Base-by-base conservation (phyloP, 2,888 invertebrate species). In the Alcis repandata region DNA sequence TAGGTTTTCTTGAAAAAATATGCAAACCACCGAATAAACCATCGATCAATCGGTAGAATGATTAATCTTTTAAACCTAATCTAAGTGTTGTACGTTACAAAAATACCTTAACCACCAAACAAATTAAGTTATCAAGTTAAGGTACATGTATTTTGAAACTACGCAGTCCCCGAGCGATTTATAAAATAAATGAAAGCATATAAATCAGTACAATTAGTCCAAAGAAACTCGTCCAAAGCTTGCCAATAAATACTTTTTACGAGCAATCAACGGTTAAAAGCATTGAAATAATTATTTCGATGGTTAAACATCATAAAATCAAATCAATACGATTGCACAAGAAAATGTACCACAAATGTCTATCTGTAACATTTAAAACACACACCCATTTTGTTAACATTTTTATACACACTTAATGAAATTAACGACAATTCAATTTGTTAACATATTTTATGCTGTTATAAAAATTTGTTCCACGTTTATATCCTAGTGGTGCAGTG, bases 381-480 rank as follows among this genome's bases (percentile, higher is more conserved):
- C 51, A 68, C 61, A 64, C 62, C 59, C 48, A 60, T 61, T 63
- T 68, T 61, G 61, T 70, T 63, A 70, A 52, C 53, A 57, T 63
- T 27, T 49, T 49, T 59, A 57, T 56, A 32, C 22, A 45, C 51
- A 38, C 45, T 45, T 45, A 67, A 64, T 58, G 62, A 45, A 63
- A 64, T 61, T 66, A 63, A 74, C 76, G 72, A 75, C 66, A 71
- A 71, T 73, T 74, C 78, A 77, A 84, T 83, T 79, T 73, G 70
- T 79, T 75, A 69, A 59, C 64, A 51, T 74, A 65, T 65, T 74
- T 77, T 76, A 78, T 73, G 76, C 74, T 76, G 73, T 56, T 75
- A 83, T 84, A 82, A 82, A 71, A 85, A 84, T 86, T 85, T 61
- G 85, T 86, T 84, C 75, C 83, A 83, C 82, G 70, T 74, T 54